These are phyloP conservation scores for Drosophila birchii DNA, from an alignment of 2,888 invertebrate genomes.

Conservation along the genomic window DNA sequence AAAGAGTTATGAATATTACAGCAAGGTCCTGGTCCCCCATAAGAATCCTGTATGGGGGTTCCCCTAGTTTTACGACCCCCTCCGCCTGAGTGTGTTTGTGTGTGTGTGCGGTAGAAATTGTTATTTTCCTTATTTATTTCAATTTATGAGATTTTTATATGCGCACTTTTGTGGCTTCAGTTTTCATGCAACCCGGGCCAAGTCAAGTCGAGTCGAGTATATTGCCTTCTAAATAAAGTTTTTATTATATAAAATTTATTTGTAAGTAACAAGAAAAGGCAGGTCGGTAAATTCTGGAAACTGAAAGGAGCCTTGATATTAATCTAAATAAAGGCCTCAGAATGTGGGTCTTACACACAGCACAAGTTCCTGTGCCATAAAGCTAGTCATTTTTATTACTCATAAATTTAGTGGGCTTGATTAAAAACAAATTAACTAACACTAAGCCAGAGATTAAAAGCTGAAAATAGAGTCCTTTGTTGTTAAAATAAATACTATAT, in stretches of 20 bases:
- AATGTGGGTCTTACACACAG: not conserved
- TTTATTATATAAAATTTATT: conserved; percentile 34
- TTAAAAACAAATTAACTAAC: conserved; percentile 7
- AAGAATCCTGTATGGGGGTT: conserved; percentile 10
- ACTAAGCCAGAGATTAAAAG: not conserved
- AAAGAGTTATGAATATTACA: conserved; percentile 80
- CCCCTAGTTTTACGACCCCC: conserved; percentile 25
- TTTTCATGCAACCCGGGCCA: conserved; percentile 23
- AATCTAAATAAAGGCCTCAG: conserved; percentile 7
- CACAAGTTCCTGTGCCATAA: not conserved
- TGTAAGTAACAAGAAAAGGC: conserved; percentile 13
- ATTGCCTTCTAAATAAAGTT: conserved; percentile 58
- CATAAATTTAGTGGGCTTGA: not conserved
- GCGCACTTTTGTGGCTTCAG: conserved; percentile 65
- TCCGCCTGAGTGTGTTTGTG: not conserved
- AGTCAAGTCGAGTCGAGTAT: conserved; percentile 15
- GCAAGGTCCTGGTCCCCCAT: conserved; percentile 57
- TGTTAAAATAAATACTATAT: not conserved
- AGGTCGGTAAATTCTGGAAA: conserved; percentile 31
- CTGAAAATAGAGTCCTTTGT: not conserved
- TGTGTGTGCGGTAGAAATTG: conserved; percentile 59
- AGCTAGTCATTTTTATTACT: not conserved
- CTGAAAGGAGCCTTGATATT: conserved; percentile 24
- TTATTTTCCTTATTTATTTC: conserved; percentile 80
- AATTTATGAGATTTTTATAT: conserved; percentile 77